Conservation (phyloP, 2,888 invertebrate genomes). For the Gymnosoma rotundatum region DNA sequence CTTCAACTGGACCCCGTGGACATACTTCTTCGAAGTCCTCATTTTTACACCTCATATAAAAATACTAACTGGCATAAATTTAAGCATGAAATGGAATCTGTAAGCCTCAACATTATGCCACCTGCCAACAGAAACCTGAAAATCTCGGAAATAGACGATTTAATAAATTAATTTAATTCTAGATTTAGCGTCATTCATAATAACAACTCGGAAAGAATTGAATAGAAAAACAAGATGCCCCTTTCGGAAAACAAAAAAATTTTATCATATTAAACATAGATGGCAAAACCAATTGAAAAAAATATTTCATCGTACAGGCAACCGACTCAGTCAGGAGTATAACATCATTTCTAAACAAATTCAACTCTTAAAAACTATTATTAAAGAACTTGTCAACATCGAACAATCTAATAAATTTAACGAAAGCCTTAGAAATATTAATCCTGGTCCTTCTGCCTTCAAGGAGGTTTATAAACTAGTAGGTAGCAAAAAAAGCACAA, state of each 20-base stretch:
- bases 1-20: background rate
- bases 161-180: background rate
- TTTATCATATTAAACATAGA: background rate
- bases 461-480: background rate
- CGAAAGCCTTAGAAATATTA: background rate
- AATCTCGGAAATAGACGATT: background rate
- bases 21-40: background rate
- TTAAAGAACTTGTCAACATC: background rate
- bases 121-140: background rate
- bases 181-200: background rate
- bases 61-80: conserved; percentile 3
- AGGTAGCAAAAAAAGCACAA: background rate
- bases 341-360: conserved; percentile 22
- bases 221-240: background rate
- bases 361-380: conserved; percentile 5
- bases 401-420: background rate
- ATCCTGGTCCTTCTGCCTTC: conserved; percentile 11
- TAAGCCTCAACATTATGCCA: background rate
- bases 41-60: background rate
- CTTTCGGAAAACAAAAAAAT: background rate
- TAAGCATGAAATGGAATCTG: background rate
- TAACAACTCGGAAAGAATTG: background rate
- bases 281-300: conserved; percentile 3
- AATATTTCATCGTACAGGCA: conserved; percentile 6
- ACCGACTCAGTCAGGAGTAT: conserved; percentile 5